A percentile compares a stretch with the other conserved stretches of the same genome.
Conservation (phyloP, 2,797 vertebrate species). For the Cryptoprocta ferox region DNA sequence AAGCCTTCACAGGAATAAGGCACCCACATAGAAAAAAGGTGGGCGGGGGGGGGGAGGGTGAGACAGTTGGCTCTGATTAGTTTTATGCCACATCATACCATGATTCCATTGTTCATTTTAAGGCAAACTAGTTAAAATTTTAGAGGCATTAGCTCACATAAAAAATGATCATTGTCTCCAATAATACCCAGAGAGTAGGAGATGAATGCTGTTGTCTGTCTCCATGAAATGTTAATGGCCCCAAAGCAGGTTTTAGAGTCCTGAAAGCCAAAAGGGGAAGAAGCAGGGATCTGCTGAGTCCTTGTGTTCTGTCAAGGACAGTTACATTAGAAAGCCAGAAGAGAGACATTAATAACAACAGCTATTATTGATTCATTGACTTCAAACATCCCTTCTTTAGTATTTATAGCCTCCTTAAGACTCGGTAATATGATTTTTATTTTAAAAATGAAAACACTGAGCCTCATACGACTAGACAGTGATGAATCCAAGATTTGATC, state of each 20-base stretch:
- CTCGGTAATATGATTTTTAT: background rate
- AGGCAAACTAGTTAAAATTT: constrained; percentile 7
- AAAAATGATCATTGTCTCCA: background rate
- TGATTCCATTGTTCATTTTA: constrained; percentile 23
- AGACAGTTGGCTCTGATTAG: background rate
- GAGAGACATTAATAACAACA: background rate
- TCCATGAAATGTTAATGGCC: background rate
- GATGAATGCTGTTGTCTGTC: background rate
- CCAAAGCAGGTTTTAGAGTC: background rate
- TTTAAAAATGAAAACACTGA: background rate
- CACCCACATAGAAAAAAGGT: background rate
- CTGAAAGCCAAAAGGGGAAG: background rate
- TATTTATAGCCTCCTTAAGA: background rate
- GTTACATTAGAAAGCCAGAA: background rate
- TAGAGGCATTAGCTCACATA: background rate
- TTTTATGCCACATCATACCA: background rate
- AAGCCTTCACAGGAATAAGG: background rate
- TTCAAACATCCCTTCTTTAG: background rate
- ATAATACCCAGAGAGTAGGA: background rate
- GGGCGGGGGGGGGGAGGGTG: accelerated
- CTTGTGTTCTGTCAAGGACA: background rate
- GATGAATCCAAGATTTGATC: background rate
- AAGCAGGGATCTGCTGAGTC: background rate
- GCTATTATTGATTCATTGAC: background rate
- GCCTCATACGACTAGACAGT: background rate